Evolutionary conservation across 2,888 invertebrate genomes (phyloP), one percentile per base, ranked within the genome.

Genomic region (Lasioglossum vierecki): DNA sequence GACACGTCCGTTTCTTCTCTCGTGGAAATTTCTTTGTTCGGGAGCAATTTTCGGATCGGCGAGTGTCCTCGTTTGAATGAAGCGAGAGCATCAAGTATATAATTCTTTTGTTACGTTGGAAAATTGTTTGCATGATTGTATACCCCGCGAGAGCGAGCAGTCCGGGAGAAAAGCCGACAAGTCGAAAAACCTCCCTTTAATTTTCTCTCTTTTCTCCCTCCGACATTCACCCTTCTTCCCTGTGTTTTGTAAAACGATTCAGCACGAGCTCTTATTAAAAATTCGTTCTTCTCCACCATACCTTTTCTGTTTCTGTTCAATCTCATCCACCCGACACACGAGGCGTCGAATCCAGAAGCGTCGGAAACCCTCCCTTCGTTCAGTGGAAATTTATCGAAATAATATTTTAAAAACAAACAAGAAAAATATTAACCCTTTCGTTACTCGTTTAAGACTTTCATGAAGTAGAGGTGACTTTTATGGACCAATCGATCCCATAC

Each of bases 241-340:
- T 66, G 71, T 49, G 18, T 76, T 30, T 82, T 88, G 81, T 85
- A 86, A 86, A 71, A 70, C 90, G 88, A 90, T 90, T 87, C 80
- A 91, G 92, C 92, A 93, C 91, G 92, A 90, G 88, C 90, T 91
- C 84, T 89, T 86, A 92, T 92, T 91, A 92, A 93, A 70, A 92
- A 89, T 90, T 92, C 82, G 85, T 91, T 91, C 80, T 70, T 70
- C 49, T 70, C 57, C 71, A 76, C 70, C 73, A 68, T 44, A 70
- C 71, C 30, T 83, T 80, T 77, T 68, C 75, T 80, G 80, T 85
- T 81, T 88, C 85, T 79, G 75, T 72, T 85, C 76, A 46, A 85
- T 82, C 85, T 84, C 77, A 71, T 82, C 39, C 72, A 78, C 74
- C 82, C 83, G 75, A 90, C 74, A 82, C 71, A 80, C 72, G 57